These are phyloP conservation scores for Drosophila mimetica DNA, from an alignment of 2,888 invertebrate genomes.

Conservation along the genomic window DNA sequence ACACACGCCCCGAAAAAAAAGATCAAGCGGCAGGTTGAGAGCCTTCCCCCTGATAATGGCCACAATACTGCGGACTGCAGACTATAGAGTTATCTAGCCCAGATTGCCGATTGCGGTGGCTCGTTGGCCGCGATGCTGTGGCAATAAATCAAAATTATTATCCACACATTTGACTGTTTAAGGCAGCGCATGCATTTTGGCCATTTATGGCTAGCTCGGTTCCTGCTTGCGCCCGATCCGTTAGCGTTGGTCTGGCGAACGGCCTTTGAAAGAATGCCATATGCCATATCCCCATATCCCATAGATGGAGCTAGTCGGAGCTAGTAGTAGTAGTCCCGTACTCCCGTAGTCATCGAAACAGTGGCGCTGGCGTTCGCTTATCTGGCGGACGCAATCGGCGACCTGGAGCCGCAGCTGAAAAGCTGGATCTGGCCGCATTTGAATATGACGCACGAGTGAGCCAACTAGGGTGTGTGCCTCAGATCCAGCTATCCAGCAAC, in stretches of 20 bases:
- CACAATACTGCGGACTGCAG: conserved; percentile 1
- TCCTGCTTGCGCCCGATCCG: conserved; percentile 67
- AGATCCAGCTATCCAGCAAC: neutral
- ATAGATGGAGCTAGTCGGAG: conserved; percentile 21
- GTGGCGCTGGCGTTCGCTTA: conserved; percentile 72
- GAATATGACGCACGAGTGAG: conserved; percentile 79
- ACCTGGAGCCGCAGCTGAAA: conserved; percentile 37
- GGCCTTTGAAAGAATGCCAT: conserved; percentile 77
- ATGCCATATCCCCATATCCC: neutral
- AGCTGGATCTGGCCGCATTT: conserved; percentile 57
- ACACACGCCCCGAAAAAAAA: conserved; percentile 57
- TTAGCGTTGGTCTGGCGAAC: conserved; percentile 58
- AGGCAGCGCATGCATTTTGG: conserved; percentile 65
- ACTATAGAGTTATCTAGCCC: conserved; percentile 67
- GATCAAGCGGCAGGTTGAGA: conserved; percentile 33
- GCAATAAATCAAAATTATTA: conserved; percentile 81
- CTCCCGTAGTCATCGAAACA: conserved; percentile 54
- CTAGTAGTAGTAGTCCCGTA: conserved; percentile 17
- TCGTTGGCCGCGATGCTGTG: conserved; percentile 41
- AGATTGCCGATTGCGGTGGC: conserved; percentile 57
- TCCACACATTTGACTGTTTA: conserved; percentile 77
- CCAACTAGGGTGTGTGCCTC: conserved; percentile 74
- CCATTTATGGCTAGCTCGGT: conserved; percentile 69
- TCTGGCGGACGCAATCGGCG: conserved; percentile 71
- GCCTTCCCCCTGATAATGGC: conserved; percentile 58